These are phyloP conservation scores for Lochmaea capreae DNA, from an alignment of 2,888 invertebrate species.

Conservation along the genomic window DNA sequence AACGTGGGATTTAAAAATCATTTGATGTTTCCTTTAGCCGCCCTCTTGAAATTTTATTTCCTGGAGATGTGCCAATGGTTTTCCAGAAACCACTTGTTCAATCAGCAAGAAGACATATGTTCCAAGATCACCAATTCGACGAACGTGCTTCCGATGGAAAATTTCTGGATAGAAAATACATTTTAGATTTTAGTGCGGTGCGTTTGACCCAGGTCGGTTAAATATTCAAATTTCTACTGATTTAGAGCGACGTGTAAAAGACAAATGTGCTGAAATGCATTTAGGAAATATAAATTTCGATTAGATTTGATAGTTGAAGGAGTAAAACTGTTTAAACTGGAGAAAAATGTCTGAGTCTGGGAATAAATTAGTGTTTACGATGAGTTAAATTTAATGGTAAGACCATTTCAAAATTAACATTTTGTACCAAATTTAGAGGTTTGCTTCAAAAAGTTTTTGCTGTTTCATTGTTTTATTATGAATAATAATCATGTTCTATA, in stretches of 20 bases:
- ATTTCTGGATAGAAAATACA: conserved; percentile 23
- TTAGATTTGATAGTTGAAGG: conserved; percentile 4
- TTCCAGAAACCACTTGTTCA: conserved; percentile 3
- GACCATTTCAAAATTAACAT: too few relatives aligned
- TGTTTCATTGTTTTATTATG: too few relatives aligned
- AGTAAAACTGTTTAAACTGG: background rate
- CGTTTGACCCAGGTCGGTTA: conserved; percentile 22
- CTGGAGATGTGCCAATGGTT: conserved; percentile 9
- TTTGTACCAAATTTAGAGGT: too few relatives aligned
- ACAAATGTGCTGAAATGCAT: conserved; percentile 17
- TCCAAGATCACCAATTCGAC: conserved; percentile 17
- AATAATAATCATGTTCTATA: too few relatives aligned
- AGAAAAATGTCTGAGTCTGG: conserved; percentile 4
- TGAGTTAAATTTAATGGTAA: too few relatives aligned
- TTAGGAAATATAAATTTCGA: conserved; percentile 6
- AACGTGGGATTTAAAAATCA: background rate
- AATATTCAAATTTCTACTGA: conserved; percentile 30
- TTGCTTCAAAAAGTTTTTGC: too few relatives aligned
- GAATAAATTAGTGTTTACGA: background rate
- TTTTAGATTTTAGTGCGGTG: conserved; percentile 23
- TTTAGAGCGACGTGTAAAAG: background rate
- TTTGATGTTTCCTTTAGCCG: background rate
- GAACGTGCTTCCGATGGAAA: conserved; percentile 24
- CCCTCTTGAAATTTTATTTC: background rate
- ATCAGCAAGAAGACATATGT: conserved; percentile 17